A percentile compares a stretch with the other conserved stretches of the same genome.
Evolutionary conservation across 2,888 invertebrate species (phyloP).

Genomic region (Zygogramma bicolorata): DNA sequence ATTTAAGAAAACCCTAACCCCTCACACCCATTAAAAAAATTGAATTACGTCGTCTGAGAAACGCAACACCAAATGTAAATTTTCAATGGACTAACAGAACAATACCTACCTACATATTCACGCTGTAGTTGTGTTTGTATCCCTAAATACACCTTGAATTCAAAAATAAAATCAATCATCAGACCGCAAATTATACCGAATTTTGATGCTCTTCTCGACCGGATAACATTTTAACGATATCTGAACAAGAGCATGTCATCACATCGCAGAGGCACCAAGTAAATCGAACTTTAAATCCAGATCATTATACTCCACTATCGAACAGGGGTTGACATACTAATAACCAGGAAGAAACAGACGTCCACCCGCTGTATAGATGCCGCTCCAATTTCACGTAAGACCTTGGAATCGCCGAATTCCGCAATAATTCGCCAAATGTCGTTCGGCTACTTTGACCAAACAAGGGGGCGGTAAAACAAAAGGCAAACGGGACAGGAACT

Average conservation of each 20-base stretch:
- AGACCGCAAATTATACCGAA: too few relatives aligned
- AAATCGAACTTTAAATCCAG: not conserved
- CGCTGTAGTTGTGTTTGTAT: too few relatives aligned
- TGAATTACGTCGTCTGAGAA: too few relatives aligned
- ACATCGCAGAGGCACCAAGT: not conserved
- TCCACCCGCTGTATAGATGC: not conserved
- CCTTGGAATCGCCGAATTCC: not conserved
- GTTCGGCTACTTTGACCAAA: conserved; percentile 1
- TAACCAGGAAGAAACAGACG: not conserved
- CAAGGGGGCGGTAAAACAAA: conserved; percentile 27
- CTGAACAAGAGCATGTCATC: not conserved
- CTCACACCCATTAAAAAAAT: too few relatives aligned
- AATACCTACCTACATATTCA: too few relatives aligned
- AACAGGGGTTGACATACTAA: not conserved
- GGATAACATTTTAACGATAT: too few relatives aligned
- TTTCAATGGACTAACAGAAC: too few relatives aligned
- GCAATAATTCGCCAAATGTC: conserved; percentile 1
- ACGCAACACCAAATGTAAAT: too few relatives aligned
- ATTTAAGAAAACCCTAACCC: too few relatives aligned
- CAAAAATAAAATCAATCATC: too few relatives aligned
- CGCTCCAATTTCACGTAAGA: not conserved
- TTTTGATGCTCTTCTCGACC: too few relatives aligned
- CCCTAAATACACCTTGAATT: too few relatives aligned
- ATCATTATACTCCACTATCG: not conserved
- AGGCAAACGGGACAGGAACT: conserved; percentile 19